Percentiles rank a stretch among this genome's conserved stretches.
phyloP scores from a whole-genome alignment of 2,113 vertebrate genomes.

The Paramormyrops kingsleyae region DNA sequence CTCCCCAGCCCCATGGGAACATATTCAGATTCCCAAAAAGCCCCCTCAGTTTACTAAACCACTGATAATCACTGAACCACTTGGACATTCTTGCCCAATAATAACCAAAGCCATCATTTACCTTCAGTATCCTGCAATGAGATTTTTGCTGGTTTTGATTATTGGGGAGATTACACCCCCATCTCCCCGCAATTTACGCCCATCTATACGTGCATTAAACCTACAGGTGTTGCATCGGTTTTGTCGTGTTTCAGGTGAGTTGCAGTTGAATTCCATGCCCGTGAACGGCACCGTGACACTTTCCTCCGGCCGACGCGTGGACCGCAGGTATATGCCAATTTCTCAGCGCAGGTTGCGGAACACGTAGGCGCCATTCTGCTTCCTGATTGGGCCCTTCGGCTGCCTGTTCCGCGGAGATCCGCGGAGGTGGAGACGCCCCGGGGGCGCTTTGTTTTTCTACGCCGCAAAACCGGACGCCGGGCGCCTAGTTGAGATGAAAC shows the following conservation, averaged over 20 bases:
- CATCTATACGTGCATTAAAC: not conserved
- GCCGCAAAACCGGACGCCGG: constrained; percentile 54
- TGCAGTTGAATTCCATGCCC: not conserved
- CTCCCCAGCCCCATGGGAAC: not conserved
- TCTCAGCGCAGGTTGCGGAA: not conserved
- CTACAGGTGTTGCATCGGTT: not conserved
- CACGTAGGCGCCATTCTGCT: not conserved
- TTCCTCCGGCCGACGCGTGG: not conserved
- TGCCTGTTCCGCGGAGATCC: constrained; percentile 38
- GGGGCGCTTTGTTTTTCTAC: constrained; percentile 21
- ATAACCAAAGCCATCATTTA: not conserved
- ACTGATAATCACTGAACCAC: not conserved
- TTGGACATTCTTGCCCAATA: not conserved
- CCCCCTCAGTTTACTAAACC: not conserved
- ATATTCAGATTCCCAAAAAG: not conserved
- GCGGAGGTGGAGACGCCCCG: constrained; percentile 31
- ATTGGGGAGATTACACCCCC: too few species aligned
- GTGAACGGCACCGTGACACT: not conserved
- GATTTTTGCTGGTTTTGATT: not conserved
- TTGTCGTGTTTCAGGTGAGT: not conserved
- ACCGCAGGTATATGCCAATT: not conserved
- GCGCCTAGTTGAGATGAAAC: constrained; percentile 31
- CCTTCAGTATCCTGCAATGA: not conserved
- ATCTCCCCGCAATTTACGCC: too few species aligned
- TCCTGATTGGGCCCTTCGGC: constrained; percentile 35